phyloP scores from a whole-genome alignment of 2,888 invertebrate species.

The Agonopterix subpropinquella region DNA sequence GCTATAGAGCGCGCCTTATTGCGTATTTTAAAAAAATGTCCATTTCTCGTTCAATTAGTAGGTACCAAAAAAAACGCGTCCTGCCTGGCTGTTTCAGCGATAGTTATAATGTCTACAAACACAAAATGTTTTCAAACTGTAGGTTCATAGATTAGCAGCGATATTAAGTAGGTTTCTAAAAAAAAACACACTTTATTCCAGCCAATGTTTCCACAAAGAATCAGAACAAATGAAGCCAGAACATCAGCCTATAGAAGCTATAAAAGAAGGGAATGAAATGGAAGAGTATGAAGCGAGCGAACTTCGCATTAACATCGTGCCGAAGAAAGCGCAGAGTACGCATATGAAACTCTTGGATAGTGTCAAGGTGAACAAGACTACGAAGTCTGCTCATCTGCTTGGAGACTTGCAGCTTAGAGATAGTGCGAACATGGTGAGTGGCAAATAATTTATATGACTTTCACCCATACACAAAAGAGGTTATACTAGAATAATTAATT shows the following conservation, averaged over 20 bases:
- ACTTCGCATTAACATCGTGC: conserved; percentile 31
- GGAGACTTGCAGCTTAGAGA: conserved; percentile 33
- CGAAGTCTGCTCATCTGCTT: conserved; percentile 59
- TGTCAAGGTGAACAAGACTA: conserved; percentile 43
- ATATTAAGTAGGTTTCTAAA: too few relatives aligned
- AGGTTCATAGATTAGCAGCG: too few relatives aligned
- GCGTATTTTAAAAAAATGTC: too few relatives aligned
- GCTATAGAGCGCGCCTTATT: too few relatives aligned
- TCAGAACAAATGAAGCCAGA: conserved; percentile 16
- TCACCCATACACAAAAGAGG: not conserved
- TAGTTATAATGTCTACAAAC: too few relatives aligned
- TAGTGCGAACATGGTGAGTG: conserved; percentile 35
- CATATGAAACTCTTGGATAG: conserved; percentile 39
- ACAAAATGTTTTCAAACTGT: too few relatives aligned
- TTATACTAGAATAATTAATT: not conserved
- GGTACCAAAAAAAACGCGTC: too few relatives aligned
- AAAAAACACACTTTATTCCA: conserved; percentile 5
- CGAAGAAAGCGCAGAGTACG: conserved; percentile 59
- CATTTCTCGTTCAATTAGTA: too few relatives aligned
- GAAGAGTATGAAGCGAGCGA: conserved; percentile 27
- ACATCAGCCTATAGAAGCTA: conserved; percentile 16
- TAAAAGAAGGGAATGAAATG: conserved; percentile 19
- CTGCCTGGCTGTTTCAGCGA: too few relatives aligned
- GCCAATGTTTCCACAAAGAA: conserved; percentile 23
- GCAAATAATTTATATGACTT: not conserved